These are phyloP conservation scores for Sycophila texana DNA, from an alignment of 2,888 invertebrate species.

Conservation along the genomic window DNA sequence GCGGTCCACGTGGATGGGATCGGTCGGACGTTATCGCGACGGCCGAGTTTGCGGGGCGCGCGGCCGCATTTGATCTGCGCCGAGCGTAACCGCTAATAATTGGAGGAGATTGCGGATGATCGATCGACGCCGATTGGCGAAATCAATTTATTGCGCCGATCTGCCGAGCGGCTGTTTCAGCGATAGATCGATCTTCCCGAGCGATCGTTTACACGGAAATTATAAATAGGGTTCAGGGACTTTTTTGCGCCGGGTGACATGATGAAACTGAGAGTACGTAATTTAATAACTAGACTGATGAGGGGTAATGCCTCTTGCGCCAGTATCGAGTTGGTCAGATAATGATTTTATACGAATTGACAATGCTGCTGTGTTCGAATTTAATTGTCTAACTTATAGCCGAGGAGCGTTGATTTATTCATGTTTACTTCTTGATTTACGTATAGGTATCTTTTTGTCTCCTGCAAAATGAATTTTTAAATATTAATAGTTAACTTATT, in stretches of 20 bases:
- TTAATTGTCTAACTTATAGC: not conserved
- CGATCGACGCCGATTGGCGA: slow-evolving; percentile 31
- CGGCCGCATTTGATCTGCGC: slow-evolving; percentile 2
- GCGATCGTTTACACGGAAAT: not conserved
- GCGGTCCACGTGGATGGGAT: not conserved
- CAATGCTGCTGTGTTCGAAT: not conserved
- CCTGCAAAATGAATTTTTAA: too few species aligned
- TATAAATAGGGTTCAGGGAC: not conserved
- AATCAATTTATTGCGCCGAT: slow-evolving; percentile 48
- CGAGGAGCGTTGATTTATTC: not conserved
- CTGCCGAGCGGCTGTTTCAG: slow-evolving; percentile 17
- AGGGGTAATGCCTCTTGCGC: too few species aligned
- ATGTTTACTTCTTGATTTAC: too few species aligned
- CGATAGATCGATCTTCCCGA: slow-evolving; percentile 28
- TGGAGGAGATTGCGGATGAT: slow-evolving; percentile 38
- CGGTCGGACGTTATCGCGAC: not conserved
- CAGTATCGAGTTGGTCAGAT: too few species aligned
- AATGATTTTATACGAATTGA: too few species aligned
- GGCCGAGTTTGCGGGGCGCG: not conserved
- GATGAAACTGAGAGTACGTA: slow-evolving; percentile 1
- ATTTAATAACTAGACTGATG: slow-evolving; percentile 37
- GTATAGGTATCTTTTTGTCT: too few species aligned
- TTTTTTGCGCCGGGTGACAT: slow-evolving; percentile 3
- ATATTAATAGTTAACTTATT: too few species aligned
- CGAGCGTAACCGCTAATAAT: slow-evolving; percentile 37